Percentiles rank a stretch among this genome's conserved stretches.
phyloP scores from a whole-genome alignment of 2,797 vertebrate species.

The Sebastes matsubarae region DNA sequence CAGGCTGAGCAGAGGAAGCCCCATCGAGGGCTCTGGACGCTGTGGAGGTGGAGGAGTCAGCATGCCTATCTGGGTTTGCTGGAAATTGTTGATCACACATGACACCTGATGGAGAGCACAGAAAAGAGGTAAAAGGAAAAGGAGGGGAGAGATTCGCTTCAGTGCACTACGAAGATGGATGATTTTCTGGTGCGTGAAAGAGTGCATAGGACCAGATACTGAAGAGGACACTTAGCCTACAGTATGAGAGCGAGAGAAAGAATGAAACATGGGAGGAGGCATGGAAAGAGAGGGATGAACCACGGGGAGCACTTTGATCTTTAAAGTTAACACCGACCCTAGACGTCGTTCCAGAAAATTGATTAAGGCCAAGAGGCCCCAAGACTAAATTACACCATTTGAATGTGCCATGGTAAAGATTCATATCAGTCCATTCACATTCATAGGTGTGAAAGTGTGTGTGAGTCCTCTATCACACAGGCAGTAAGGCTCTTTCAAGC shows the following conservation, averaged over 20 bases:
- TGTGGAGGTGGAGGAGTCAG: constrained; percentile 64
- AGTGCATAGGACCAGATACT: not conserved
- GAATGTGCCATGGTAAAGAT: not conserved
- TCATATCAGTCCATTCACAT: constrained; percentile 10
- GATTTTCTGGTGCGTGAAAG: constrained; percentile 1
- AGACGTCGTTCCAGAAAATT: not conserved
- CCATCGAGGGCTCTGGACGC: constrained; percentile 75
- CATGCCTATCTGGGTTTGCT: constrained; percentile 71
- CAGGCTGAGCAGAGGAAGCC: constrained; percentile 81
- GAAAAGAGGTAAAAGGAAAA: not conserved
- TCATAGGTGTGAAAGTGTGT: constrained; percentile 1
- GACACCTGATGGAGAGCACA: constrained; percentile 81
- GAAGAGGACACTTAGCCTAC: constrained; percentile 1
- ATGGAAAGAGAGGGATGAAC: not conserved
- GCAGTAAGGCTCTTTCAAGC: not conserved
- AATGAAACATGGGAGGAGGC: not conserved
- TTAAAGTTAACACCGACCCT: not conserved
- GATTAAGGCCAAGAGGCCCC: not conserved
- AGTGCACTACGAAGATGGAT: not conserved
- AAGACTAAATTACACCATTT: not conserved
- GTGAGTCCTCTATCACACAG: not conserved
- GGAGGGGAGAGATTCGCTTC: not conserved
- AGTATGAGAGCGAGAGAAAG: not conserved
- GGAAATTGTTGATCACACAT: constrained; percentile 93
- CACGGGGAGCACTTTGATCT: constrained; percentile 21